A percentile compares a stretch with the other conserved stretches of the same genome.
Conservation (phyloP, 1,140 invertebrate genomes). For the Stegodyphus dumicola region DNA sequence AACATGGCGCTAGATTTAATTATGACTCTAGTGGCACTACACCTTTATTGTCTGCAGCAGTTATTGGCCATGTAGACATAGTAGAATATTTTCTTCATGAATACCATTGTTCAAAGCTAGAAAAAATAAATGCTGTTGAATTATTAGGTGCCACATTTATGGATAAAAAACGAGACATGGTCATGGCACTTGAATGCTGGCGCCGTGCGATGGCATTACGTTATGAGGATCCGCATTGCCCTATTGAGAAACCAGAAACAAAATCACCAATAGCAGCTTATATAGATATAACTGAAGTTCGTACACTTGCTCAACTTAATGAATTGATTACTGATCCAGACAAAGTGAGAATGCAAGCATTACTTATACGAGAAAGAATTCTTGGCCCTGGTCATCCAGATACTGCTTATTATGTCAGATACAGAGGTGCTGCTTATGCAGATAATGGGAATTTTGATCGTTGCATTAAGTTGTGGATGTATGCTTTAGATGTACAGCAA, state of each 20-base stretch:
- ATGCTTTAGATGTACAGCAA: slow-evolving; percentile 94
- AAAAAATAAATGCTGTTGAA: slow-evolving; percentile 91
- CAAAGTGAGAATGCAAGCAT: slow-evolving; percentile 95
- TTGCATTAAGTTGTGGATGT: slow-evolving; percentile 94
- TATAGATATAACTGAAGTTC: slow-evolving; percentile 86
- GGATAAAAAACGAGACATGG: slow-evolving; percentile 94
- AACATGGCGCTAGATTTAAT: slow-evolving; percentile 89
- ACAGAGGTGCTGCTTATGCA: slow-evolving; percentile 93
- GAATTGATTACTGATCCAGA: slow-evolving; percentile 92
- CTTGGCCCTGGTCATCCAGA: slow-evolving; percentile 93
- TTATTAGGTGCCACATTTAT: slow-evolving; percentile 95
- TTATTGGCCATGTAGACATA: slow-evolving; percentile 90
- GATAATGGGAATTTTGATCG: slow-evolving; percentile 92
- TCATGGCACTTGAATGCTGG: slow-evolving; percentile 88
- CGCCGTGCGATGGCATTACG: slow-evolving; percentile 84
- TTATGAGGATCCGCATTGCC: slow-evolving; percentile 1
- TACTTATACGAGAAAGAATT: slow-evolving; percentile 93
- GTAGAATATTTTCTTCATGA: slow-evolving; percentile 87
- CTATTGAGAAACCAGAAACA: slow-evolving; percentile 77
- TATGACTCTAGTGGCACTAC: slow-evolving; percentile 97
- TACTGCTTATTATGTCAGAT: slow-evolving; percentile 94
- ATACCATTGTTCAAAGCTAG: slow-evolving; percentile 78
- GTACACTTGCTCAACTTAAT: slow-evolving; percentile 81
- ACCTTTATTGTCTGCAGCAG: slow-evolving; percentile 89
- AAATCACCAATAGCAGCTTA: slow-evolving; percentile 83